Evolutionary conservation across 1,140 invertebrate species (phyloP), one percentile per base, ranked within the genome.

Genomic region (Bombus ignitus): DNA sequence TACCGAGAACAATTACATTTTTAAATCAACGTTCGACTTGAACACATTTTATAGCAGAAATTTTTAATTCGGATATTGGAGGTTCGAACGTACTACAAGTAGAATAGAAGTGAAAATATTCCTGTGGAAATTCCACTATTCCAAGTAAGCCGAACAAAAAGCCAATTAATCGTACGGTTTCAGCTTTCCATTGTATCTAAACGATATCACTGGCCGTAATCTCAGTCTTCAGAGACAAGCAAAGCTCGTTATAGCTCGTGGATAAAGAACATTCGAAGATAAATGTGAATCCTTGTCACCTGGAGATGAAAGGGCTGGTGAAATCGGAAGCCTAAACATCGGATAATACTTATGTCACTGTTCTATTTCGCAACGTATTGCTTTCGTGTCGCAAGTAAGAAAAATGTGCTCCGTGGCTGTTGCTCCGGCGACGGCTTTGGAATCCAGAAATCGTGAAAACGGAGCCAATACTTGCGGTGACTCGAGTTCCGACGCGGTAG

Each of bases 401-500:
- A 90, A 87, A 89, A 87, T 90, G 68, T 80, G 80, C 79, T 59
- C 59, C 42, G 83, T 71, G 35, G 66, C 44, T 53, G 53, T n/a
- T 73, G 32, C 57, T 81, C 42, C 32, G 70, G 47, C 76, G 80
- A 89, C 80, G 75, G 68, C 65, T 87, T 65, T 87, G 85, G 88
- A 90, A 89, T 90, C 68, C 81, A 90, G 89, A 89, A 90, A 90
- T 79, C 44, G 68, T 89, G 88, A 90, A 87, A 90, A 87, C 81
- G 65, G 77, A 81, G 74, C 37, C 76, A 68, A 44, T 75, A 80
- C 76, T 75, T 35, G 39, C 25, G 39, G 37, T 18, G 70, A 72
- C 25, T 42, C 68, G 68, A 71, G 37, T 71, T 71, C 39, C 37
- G 70, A 42, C 70, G 6, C 39, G 25, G 28, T n/a, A 62, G 79